Conservation (phyloP, 2,113 vertebrate species). For the Chloroceryle aenea region DNA sequence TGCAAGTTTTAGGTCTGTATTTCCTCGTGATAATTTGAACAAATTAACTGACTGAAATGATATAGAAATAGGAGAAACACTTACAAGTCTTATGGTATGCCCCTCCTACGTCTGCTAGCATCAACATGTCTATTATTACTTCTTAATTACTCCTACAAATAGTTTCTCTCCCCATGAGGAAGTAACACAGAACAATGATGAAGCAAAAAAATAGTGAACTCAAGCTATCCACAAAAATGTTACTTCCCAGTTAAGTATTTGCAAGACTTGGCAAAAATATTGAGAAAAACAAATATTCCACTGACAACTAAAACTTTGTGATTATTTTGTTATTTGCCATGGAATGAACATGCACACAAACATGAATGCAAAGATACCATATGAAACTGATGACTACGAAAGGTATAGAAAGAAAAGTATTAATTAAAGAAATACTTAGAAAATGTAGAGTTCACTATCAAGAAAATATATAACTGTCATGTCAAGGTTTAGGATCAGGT, state of each 20-base stretch:
- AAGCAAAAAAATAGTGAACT: neutral
- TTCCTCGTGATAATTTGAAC: neutral
- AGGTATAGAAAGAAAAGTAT: neutral
- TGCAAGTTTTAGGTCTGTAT: neutral
- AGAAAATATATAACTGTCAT: fast-evolving
- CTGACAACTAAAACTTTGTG: neutral
- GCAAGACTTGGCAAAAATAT: neutral
- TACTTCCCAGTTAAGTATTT: neutral
- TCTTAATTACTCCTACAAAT: neutral
- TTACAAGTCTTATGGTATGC: neutral
- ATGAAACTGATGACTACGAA: neutral
- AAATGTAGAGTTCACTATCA: neutral
- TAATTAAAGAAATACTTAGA: neutral
- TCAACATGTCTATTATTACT: neutral
- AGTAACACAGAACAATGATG: neutral
- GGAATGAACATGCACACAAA: neutral
- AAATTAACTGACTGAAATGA: neutral
- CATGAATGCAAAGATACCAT: neutral
- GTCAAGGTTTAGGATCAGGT: too few species aligned
- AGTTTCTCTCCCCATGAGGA: neutral
- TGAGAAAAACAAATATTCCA: neutral
- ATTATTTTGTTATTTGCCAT: neutral
- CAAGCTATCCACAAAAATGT: neutral
- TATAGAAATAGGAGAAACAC: neutral
- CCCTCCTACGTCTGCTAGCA: neutral